phyloP scores from a whole-genome alignment of 2,113 vertebrate species.

The Rhabdomys dilectus region DNA sequence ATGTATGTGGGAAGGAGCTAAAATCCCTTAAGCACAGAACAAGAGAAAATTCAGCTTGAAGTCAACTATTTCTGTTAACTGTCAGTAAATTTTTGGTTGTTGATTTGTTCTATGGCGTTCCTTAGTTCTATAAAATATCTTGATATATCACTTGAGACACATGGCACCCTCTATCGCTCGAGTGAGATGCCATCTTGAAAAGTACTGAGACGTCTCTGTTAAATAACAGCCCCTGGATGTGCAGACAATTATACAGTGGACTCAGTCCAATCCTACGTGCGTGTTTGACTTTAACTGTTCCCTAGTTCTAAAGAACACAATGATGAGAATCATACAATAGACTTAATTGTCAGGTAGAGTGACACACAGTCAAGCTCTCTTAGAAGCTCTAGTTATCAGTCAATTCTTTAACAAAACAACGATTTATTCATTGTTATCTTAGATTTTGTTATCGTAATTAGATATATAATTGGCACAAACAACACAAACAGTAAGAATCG shows the following conservation, averaged over 20 bases:
- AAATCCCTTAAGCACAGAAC: not conserved
- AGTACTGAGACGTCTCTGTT: slow-evolving; percentile 71
- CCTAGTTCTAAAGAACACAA: not conserved
- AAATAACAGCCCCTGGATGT: slow-evolving; percentile 72
- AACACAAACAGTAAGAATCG: not conserved
- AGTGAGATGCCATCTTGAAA: slow-evolving; percentile 84
- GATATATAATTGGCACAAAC: not conserved
- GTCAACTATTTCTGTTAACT: slow-evolving; percentile 72
- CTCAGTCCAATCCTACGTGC: slow-evolving; percentile 58
- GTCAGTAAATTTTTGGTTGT: slow-evolving; percentile 66
- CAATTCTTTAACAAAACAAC: not conserved
- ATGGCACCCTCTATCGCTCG: slow-evolving; percentile 64
- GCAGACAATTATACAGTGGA: slow-evolving; percentile 63
- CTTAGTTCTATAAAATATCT: slow-evolving; percentile 76
- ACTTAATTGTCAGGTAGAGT: not conserved
- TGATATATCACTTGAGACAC: slow-evolving; percentile 78
- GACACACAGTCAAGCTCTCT: not conserved
- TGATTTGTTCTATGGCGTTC: slow-evolving; percentile 79
- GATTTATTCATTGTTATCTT: not conserved
- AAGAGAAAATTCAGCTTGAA: slow-evolving; percentile 28
- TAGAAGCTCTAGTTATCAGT: not conserved
- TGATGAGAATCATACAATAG: not conserved
- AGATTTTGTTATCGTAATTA: not conserved
- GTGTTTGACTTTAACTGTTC: slow-evolving; percentile 50
- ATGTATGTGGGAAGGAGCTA: slow-evolving; percentile 1